These are phyloP conservation scores for Geococcyx californianus DNA, from an alignment of 2,113 vertebrate species.

Conservation along the genomic window DNA sequence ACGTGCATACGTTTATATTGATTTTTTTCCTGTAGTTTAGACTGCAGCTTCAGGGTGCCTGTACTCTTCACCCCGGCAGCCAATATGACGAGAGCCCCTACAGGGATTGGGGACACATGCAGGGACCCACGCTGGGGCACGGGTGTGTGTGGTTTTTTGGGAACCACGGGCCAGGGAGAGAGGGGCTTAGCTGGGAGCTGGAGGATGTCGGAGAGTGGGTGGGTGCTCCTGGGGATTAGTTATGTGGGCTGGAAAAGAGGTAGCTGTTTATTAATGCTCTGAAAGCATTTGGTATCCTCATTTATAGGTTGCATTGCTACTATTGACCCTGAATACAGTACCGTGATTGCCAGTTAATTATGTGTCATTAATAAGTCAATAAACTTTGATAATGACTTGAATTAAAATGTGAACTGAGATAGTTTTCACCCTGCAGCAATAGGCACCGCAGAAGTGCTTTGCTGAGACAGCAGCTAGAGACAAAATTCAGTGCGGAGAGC, in stretches of 20 bases:
- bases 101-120: fast-evolving
- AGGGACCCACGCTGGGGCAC: fast-evolving
- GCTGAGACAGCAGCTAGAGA: neutral
- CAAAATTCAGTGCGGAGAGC: neutral
- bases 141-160: neutral
- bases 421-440: neutral
- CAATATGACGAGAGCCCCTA: neutral
- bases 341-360: neutral
- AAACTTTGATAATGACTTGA: neutral
- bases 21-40: neutral
- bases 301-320: neutral
- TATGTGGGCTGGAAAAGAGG: neutral
- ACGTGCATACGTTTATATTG: neutral
- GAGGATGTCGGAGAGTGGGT: fast-evolving
- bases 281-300: neutral
- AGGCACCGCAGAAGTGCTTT: neutral
- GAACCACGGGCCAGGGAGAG: fast-evolving
- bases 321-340: neutral
- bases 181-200: too few relatives aligned
- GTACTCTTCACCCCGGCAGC: neutral
- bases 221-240: neutral
- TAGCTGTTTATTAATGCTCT: neutral
- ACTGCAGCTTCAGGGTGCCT: neutral
- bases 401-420: neutral
- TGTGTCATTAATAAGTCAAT: neutral